These are phyloP conservation scores for Alfaro cultratus DNA, from an alignment of 2,797 vertebrate species.

Conservation along the genomic window DNA sequence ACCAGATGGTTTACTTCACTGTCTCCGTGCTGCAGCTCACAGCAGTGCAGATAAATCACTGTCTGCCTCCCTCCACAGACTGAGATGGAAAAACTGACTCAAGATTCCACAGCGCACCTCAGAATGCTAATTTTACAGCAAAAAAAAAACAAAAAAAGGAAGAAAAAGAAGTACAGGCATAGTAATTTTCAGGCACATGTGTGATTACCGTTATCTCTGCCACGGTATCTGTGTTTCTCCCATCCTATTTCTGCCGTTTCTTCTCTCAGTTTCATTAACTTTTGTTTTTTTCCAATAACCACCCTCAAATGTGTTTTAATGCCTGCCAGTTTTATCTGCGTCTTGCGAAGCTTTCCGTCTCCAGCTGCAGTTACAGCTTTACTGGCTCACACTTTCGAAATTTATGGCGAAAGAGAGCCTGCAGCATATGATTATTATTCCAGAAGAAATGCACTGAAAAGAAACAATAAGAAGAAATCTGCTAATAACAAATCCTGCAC, in stretches of 20 bases:
- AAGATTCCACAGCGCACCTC: constrained; percentile 60
- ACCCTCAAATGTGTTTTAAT: constrained; percentile 14
- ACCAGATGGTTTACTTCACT: constrained; percentile 81
- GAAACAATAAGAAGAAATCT: constrained; percentile 24
- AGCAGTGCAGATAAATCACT: constrained; percentile 74
- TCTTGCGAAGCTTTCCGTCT: constrained; percentile 18
- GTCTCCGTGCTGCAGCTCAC: constrained; percentile 67
- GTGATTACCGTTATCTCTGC: constrained; percentile 26
- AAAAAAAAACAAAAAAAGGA: not conserved
- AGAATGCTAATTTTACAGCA: constrained; percentile 59
- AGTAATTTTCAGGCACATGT: constrained; percentile 26
- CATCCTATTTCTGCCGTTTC: not conserved
- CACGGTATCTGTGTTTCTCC: not conserved
- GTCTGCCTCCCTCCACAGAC: constrained; percentile 65
- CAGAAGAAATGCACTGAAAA: constrained; percentile 23
- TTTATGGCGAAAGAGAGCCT: constrained; percentile 42
- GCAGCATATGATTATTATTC: constrained; percentile 22
- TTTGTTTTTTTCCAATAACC: constrained; percentile 13
- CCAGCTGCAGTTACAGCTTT: constrained; percentile 30
- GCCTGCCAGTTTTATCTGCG: constrained; percentile 28
- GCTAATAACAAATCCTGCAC: constrained; percentile 22
- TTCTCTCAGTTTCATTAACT: constrained; percentile 8
- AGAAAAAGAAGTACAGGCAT: constrained; percentile 30
- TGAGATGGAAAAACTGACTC: constrained; percentile 79
- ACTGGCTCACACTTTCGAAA: constrained; percentile 40